These are phyloP conservation scores for Hyperoplus lanceolatus DNA, from an alignment of 2,797 vertebrate species.

Conservation along the genomic window DNA sequence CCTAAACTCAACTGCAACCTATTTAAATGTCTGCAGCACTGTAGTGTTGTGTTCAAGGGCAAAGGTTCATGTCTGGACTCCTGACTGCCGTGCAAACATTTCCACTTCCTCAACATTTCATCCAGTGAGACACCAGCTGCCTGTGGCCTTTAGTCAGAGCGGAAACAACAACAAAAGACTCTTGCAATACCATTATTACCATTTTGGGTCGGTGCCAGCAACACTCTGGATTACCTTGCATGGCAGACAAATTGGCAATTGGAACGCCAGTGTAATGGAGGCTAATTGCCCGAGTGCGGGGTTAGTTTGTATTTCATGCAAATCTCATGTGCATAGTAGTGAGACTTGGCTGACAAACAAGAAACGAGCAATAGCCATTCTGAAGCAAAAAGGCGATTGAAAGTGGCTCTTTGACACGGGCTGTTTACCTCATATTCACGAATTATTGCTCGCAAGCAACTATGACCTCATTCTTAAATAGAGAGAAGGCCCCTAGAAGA, in stretches of 20 bases:
- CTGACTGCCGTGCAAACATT: conserved; percentile 65
- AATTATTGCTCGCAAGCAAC: conserved; percentile 58
- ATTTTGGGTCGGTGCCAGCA: conserved; percentile 84
- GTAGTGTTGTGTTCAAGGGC: conserved; percentile 28
- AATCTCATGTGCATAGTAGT: conserved; percentile 77
- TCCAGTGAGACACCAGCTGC: conserved; percentile 64
- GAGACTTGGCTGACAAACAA: conserved; percentile 73
- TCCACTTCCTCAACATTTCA: conserved; percentile 77
- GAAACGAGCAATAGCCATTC: conserved; percentile 59
- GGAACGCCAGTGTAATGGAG: conserved; percentile 82
- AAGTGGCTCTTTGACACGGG: conserved; percentile 60
- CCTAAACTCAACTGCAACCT: conserved; percentile 7
- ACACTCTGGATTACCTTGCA: conserved; percentile 83
- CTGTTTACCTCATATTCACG: conserved; percentile 61
- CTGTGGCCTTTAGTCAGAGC: conserved; percentile 72
- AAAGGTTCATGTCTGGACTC: conserved; percentile 62
- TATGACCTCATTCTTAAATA: conserved; percentile 62
- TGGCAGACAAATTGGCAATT: conserved; percentile 87
- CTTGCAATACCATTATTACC: conserved; percentile 85
- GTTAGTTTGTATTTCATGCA: conserved; percentile 85
- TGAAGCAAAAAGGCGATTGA: conserved; percentile 57
- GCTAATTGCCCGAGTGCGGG: conserved; percentile 88
- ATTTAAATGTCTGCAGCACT: conserved; percentile 19
- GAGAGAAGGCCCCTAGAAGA: conserved; percentile 21
- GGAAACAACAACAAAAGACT: conserved; percentile 83